A percentile compares a stretch with the other conserved stretches of the same genome.
These are phyloP conservation scores for Caenorhabditis uteleia DNA, from an alignment of 2,888 invertebrate genomes.

Conservation along the genomic window DNA sequence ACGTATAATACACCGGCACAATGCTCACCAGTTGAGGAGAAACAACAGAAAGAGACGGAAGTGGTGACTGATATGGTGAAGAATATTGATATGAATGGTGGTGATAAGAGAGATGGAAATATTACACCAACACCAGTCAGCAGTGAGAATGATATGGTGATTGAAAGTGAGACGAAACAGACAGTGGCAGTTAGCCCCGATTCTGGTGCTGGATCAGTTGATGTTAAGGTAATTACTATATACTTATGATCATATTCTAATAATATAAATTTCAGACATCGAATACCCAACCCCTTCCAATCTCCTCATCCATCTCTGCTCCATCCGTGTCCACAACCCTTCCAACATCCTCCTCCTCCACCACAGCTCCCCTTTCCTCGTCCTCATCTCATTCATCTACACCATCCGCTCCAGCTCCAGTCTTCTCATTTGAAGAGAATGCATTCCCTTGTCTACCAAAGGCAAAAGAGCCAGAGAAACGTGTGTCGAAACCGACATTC, in stretches of 20 bases:
- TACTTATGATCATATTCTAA: background rate
- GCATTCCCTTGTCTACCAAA: constrained; percentile 56
- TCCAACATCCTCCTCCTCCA: too few relatives aligned
- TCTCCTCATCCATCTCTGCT: too few relatives aligned
- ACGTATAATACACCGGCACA: too few relatives aligned
- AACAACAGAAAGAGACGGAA: too few relatives aligned
- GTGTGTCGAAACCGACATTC: constrained; percentile 47
- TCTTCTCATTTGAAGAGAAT: constrained; percentile 54
- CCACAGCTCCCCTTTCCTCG: too few relatives aligned
- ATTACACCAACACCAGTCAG: constrained; percentile 4
- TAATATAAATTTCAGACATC: background rate
- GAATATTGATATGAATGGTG: too few relatives aligned
- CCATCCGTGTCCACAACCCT: too few relatives aligned
- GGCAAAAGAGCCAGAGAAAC: constrained; percentile 40
- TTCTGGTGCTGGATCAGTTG: too few relatives aligned
- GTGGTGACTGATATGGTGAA: too few relatives aligned
- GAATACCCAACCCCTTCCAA: background rate
- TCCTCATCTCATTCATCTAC: background rate
- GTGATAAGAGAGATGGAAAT: background rate
- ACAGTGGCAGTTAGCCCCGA: too few relatives aligned
- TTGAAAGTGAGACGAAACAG: too few relatives aligned
- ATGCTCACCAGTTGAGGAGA: too few relatives aligned
- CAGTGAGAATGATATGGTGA: background rate
- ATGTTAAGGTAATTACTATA: background rate
- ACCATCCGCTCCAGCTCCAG: constrained; percentile 2